Evolutionary conservation across 2,113 vertebrate genomes (phyloP).

Genomic region (Turnix velox): DNA sequence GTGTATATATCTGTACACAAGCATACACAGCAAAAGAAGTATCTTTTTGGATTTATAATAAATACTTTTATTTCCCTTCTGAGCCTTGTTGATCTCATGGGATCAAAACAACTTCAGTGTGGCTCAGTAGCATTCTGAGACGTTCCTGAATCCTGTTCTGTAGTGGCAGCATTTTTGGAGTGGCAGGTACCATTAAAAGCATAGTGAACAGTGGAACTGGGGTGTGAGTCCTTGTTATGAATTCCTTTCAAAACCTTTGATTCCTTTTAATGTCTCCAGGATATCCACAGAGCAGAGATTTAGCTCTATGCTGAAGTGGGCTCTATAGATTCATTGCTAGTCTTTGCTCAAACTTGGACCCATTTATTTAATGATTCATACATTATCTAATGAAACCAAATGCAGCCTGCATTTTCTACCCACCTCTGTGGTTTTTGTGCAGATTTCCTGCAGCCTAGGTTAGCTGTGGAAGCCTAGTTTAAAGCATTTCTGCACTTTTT

Average conservation of each 20-base stretch:
- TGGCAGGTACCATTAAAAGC: not conserved
- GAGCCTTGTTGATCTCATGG: not conserved
- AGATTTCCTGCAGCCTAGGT: not conserved
- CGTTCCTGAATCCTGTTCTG: not conserved
- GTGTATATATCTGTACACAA: too few relatives aligned
- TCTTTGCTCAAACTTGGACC: not conserved
- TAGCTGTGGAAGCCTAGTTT: not conserved
- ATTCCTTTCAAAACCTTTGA: not conserved
- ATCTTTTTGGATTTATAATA: not conserved
- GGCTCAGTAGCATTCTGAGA: not conserved
- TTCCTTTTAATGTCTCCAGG: not conserved
- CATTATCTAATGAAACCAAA: not conserved
- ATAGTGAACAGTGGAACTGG: not conserved
- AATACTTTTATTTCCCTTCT: not conserved
- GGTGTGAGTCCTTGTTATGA: not conserved
- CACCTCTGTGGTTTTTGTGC: not conserved
- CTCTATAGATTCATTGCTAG: not conserved
- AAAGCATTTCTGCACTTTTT: not conserved
- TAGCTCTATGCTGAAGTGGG: not conserved
- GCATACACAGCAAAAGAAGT: not conserved
- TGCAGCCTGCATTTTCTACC: not conserved
- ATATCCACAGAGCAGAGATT: not conserved
- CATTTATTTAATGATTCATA: not conserved
- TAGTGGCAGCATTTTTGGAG: not conserved
- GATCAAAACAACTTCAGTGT: not conserved